These are phyloP conservation scores for Heteromyza rotundicornis DNA, from an alignment of 2,888 invertebrate species.

Conservation along the genomic window DNA sequence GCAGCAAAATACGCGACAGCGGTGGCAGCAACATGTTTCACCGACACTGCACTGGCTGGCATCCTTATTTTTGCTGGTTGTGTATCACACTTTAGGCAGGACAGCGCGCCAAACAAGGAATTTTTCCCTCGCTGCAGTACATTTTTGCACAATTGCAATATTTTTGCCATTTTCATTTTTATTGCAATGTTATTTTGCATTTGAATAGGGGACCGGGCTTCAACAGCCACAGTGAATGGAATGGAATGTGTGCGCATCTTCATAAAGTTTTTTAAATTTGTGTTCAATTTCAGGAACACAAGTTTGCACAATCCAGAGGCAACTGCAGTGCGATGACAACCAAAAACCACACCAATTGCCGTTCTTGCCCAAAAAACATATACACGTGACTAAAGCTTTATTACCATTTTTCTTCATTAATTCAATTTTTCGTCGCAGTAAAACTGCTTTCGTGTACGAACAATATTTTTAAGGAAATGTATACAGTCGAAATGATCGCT, in stretches of 20 bases:
- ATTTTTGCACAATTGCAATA: not conserved
- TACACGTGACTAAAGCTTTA: slow-evolving; percentile 53
- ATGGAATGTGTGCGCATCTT: not conserved
- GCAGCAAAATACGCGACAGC: not conserved
- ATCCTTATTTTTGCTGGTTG: not conserved
- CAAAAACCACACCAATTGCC: not conserved
- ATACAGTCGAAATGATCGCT: no score
- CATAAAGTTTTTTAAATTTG: not conserved
- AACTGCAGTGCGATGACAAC: not conserved
- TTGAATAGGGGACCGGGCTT: no score
- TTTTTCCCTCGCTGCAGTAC: not conserved
- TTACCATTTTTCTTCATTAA: slow-evolving; percentile 52
- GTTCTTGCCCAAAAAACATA: slow-evolving; percentile 22
- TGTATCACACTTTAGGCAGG: not conserved
- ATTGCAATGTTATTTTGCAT: not conserved
- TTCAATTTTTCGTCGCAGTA: slow-evolving; percentile 53
- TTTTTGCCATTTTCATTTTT: not conserved
- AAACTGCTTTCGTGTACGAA: slow-evolving; percentile 53
- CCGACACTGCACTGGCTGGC: not conserved
- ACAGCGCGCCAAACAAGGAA: not conserved
- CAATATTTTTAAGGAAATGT: slow-evolving; percentile 53
- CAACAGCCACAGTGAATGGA: not conserved
- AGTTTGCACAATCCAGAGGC: no score
- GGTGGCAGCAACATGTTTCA: not conserved
- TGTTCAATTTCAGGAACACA: no score